A percentile compares a stretch with the other conserved stretches of the same genome.
Evolutionary conservation across 2,888 invertebrate genomes (phyloP).

Genomic region (Abscondita cerata): DNA sequence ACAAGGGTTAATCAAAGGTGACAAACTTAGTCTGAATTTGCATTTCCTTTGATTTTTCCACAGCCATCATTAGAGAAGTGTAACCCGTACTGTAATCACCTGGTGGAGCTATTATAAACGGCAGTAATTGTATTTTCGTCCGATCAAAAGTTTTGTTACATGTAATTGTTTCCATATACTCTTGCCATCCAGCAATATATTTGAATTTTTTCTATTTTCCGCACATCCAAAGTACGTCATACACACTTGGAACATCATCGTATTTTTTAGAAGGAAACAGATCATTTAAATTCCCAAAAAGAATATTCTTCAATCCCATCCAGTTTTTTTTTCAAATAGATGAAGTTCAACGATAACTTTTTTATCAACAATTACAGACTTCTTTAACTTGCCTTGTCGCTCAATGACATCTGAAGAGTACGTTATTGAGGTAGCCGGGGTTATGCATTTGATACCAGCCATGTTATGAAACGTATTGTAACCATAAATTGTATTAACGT

Average conservation of each 20-base stretch:
- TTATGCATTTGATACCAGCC: slow-evolving; percentile 2
- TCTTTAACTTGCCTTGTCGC: neutral
- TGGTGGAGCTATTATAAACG: neutral
- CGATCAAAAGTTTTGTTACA: neutral
- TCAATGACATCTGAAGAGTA: neutral
- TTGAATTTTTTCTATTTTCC: neutral
- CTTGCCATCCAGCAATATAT: neutral
- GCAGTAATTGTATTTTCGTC: neutral
- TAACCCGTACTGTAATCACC: neutral
- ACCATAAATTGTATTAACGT: neutral
- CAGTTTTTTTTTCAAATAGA: neutral
- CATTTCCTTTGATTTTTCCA: neutral
- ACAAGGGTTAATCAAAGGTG: slow-evolving; percentile 3
- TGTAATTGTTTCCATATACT: neutral
- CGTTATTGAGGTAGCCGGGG: neutral
- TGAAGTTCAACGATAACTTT: neutral
- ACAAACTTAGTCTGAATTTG: neutral
- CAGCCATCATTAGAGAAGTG: neutral
- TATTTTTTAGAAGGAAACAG: neutral
- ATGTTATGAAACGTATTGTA: neutral
- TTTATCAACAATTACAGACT: neutral
- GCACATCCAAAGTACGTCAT: neutral
- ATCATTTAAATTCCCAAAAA: neutral
- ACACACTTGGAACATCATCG: neutral
- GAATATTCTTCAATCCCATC: neutral